These are phyloP conservation scores for Pocillopora grandis DNA, from an alignment of 92 coral and sea anemone species.

Conservation along the genomic window DNA sequence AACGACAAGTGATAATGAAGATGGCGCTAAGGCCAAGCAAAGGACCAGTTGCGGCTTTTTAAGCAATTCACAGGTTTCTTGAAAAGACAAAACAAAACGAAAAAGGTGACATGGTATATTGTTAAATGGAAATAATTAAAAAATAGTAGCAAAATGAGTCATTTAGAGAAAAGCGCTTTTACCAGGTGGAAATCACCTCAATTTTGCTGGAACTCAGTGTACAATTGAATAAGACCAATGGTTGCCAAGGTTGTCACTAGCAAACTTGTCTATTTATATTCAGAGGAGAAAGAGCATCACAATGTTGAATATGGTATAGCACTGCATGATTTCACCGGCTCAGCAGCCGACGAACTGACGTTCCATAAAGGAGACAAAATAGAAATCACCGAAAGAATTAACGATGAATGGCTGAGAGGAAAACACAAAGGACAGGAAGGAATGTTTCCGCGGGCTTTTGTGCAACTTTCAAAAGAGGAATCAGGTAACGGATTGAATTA, in stretches of 20 bases:
- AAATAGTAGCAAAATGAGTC: too few relatives aligned
- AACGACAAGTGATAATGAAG: too few relatives aligned
- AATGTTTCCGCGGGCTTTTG: conserved; percentile 85
- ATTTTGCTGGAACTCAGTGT: too few relatives aligned
- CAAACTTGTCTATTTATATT: neutral
- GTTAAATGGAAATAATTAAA: too few relatives aligned
- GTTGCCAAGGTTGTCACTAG: neutral
- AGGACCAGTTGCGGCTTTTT: too few relatives aligned
- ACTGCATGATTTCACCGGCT: conserved; percentile 72
- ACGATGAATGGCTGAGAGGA: conserved; percentile 92
- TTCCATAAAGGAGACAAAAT: conserved; percentile 75
- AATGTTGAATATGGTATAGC: conserved; percentile 60
- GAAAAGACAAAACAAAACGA: too few relatives aligned
- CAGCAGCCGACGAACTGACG: conserved; percentile 74
- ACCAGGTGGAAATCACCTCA: too few relatives aligned
- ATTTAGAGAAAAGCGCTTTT: too few relatives aligned
- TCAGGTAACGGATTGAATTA: conserved; percentile 24
- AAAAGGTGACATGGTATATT: too few relatives aligned
- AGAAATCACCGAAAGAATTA: conserved; percentile 68
- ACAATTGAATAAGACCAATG: too few relatives aligned
- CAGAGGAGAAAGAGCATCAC: conserved; percentile 8
- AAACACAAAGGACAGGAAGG: conserved; percentile 61
- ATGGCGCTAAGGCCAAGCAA: too few relatives aligned
- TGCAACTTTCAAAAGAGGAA: conserved; percentile 36
- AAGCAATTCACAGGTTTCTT: too few relatives aligned